These are phyloP conservation scores for Tipula helvola DNA, from an alignment of 2,888 invertebrate species.

Conservation along the genomic window DNA sequence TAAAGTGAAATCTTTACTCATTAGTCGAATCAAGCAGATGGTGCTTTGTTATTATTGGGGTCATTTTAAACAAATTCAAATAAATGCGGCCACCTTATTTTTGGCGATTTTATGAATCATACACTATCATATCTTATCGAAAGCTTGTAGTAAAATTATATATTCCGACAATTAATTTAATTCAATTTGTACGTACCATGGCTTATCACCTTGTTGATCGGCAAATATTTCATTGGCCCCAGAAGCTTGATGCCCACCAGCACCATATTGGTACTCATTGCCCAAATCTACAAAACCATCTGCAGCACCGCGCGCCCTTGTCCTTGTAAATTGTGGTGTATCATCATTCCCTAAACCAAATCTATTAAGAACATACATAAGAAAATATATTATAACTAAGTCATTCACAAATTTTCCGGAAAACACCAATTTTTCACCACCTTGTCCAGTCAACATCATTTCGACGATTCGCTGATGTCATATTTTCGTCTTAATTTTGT, in stretches of 20 bases:
- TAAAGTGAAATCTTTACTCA: background rate
- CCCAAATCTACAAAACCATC: constrained; percentile 65
- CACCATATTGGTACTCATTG: constrained; percentile 60
- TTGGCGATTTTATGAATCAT: background rate
- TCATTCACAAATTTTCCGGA: background rate
- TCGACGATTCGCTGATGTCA: constrained; percentile 15
- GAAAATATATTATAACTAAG: background rate
- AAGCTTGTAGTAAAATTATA: background rate
- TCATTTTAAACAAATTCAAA: background rate
- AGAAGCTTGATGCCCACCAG: constrained; percentile 72
- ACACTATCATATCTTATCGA: background rate
- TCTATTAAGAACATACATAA: constrained; percentile 16
- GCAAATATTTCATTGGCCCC: constrained; percentile 85
- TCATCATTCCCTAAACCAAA: constrained; percentile 34
- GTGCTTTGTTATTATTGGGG: background rate
- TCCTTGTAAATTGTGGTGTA: constrained; percentile 36
- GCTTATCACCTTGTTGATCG: constrained; percentile 65
- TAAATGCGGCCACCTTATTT: background rate
- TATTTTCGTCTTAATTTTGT: background rate
- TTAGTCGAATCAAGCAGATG: background rate
- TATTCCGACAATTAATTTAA: background rate
- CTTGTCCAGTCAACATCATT: constrained; percentile 31
- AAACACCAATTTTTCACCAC: constrained; percentile 23
- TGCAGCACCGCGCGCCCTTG: constrained; percentile 48
- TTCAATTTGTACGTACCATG: constrained; percentile 25